phyloP scores from a whole-genome alignment of 2,888 invertebrate species.

The Tenthredo amoena region DNA sequence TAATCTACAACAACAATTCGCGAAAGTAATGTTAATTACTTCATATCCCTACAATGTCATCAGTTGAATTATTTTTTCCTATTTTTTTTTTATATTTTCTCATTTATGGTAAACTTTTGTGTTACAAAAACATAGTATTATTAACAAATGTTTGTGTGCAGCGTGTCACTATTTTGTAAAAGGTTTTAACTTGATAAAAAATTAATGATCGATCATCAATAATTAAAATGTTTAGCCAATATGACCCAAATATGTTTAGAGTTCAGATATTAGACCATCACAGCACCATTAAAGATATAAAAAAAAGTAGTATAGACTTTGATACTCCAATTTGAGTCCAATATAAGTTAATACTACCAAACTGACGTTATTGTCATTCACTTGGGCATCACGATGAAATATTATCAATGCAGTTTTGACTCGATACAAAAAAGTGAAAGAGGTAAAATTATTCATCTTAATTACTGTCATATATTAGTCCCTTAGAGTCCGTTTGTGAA shows the following conservation, averaged over 20 bases:
- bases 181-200: not conserved
- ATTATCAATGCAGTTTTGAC: conserved; percentile 36
- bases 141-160: not conserved
- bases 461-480: conserved; percentile 1
- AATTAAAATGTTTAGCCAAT: not conserved
- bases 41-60: not conserved
- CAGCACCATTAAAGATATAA: conserved; percentile 34
- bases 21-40: conserved; percentile 9
- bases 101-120: not conserved
- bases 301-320: conserved; percentile 28
- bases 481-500: not conserved
- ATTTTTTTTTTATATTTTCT: not conserved
- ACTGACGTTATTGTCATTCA: conserved; percentile 51
- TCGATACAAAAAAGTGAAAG: conserved; percentile 3
- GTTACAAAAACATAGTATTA: not conserved
- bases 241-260: conserved; percentile 1
- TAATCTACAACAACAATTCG: not conserved
- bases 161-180: not conserved
- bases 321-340: conserved; percentile 32
- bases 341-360: conserved; percentile 19
- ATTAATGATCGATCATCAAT: not conserved
- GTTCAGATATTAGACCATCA: conserved; percentile 16
- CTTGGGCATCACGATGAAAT: conserved; percentile 36
- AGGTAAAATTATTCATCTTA: conserved; percentile 17
- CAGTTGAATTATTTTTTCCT: not conserved